These are phyloP conservation scores for Tiliqua scincoides DNA, from an alignment of 2,113 vertebrate genomes.

Conservation along the genomic window DNA sequence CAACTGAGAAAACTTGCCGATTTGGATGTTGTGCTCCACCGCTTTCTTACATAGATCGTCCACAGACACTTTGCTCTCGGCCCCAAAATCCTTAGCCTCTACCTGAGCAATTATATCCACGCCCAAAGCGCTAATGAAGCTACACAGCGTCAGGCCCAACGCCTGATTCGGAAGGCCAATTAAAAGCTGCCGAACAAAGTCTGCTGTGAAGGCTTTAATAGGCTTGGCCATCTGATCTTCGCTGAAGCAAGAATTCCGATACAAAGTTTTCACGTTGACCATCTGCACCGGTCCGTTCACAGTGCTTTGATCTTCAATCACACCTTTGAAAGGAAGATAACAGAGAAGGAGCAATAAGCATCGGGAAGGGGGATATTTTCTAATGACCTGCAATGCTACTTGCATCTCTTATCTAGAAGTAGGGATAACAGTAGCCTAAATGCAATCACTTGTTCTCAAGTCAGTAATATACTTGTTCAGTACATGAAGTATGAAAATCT, in stretches of 20 bases:
- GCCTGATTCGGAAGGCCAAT: slow-evolving; percentile 96
- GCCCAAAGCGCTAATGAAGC: slow-evolving; percentile 90
- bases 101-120: slow-evolving; percentile 93
- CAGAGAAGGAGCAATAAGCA: background rate
- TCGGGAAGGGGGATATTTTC: too few relatives aligned
- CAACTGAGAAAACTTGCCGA: slow-evolving; percentile 87
- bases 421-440: background rate
- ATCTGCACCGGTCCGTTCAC: slow-evolving; percentile 89
- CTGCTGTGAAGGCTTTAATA: slow-evolving; percentile 95
- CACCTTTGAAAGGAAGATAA: slow-evolving; percentile 57
- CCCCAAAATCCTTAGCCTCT: slow-evolving; percentile 96
- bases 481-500: background rate
- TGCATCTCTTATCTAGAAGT: background rate
- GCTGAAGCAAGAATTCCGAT: slow-evolving; percentile 87
- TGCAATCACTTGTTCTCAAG: background rate
- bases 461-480: background rate
- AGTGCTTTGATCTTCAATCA: slow-evolving; percentile 84
- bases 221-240: slow-evolving; percentile 98
- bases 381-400: background rate
- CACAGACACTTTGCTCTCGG: slow-evolving; percentile 94
- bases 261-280: slow-evolving; percentile 86
- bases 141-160: slow-evolving; percentile 91
- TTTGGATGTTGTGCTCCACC: slow-evolving; percentile 90
- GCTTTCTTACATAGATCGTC: slow-evolving; percentile 97
- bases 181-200: slow-evolving; percentile 95